Percentiles rank a stretch among this genome's conserved stretches.
Conservation (phyloP, 2,797 vertebrate species). For the Percopsis omiscomaycus region DNA sequence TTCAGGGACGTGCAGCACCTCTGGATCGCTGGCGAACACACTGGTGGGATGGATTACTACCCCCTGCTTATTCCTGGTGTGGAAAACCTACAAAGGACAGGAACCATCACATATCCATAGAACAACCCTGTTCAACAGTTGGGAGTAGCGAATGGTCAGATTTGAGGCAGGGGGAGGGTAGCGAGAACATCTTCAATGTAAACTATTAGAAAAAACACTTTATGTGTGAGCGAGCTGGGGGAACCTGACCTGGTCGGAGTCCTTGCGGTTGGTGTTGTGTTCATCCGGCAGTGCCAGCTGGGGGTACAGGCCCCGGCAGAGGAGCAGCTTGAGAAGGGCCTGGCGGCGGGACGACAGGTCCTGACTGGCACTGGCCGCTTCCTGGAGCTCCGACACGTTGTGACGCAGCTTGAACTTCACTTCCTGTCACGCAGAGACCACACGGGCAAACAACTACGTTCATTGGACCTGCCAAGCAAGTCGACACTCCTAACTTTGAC, state of each 20-base stretch:
- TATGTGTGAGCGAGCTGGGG: background rate
- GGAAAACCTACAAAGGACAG: conserved; percentile 81
- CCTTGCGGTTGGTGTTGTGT: conserved; percentile 86
- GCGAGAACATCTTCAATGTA: too few species aligned
- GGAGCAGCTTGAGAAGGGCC: conserved; percentile 84
- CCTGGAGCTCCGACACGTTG: conserved; percentile 83
- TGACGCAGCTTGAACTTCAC: conserved; percentile 93
- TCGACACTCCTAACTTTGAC: too few species aligned
- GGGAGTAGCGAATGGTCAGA: too few species aligned
- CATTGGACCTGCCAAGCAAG: too few species aligned
- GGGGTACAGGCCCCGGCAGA: conserved; percentile 89
- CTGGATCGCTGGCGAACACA: conserved; percentile 82
- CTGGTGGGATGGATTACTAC: conserved; percentile 89
- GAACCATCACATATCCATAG: background rate
- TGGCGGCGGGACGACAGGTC: conserved; percentile 78
- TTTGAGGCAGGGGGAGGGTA: too few species aligned
- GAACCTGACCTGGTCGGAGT: conserved; percentile 85
- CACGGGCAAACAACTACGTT: background rate
- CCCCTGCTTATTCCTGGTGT: conserved; percentile 89
- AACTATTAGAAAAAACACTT: background rate
- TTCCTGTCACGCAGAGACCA: conserved; percentile 74
- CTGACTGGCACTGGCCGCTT: conserved; percentile 67
- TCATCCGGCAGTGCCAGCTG: conserved; percentile 87
- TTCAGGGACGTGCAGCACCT: conserved; percentile 79
- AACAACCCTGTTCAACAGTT: too few species aligned